Conservation (phyloP, 2,113 vertebrate genomes). For the Redunca redunca region DNA sequence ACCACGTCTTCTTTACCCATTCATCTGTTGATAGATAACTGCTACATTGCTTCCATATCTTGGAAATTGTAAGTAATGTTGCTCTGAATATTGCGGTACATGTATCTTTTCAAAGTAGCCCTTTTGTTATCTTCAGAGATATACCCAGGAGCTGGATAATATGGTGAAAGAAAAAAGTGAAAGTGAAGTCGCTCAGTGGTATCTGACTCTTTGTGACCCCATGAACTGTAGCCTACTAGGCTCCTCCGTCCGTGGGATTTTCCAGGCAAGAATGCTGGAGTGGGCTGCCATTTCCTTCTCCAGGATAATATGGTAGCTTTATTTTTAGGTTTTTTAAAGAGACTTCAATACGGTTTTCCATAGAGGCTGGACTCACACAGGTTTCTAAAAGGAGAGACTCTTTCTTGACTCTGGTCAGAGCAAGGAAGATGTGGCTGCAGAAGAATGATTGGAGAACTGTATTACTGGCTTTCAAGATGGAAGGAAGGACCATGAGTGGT, state of each 20-base stretch:
- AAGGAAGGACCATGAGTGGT: background rate
- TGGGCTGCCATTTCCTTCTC: no score
- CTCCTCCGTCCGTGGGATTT: rapidly evolving
- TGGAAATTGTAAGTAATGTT: background rate
- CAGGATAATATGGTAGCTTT: background rate
- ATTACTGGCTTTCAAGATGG: background rate
- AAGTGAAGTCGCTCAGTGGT: no score
- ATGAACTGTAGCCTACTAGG: no score
- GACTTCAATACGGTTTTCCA: background rate
- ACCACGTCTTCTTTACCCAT: background rate
- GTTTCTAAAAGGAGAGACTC: background rate
- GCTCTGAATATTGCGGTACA: rapidly evolving
- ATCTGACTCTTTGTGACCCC: no score
- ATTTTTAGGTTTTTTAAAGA: background rate
- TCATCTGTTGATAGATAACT: background rate
- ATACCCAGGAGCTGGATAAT: background rate
- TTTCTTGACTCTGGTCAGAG: background rate
- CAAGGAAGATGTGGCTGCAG: background rate
- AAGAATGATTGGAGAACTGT: background rate
- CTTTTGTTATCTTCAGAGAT: background rate
- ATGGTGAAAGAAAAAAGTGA: background rate
- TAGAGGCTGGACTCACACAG: background rate
- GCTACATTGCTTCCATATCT: background rate
- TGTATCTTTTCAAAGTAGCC: background rate
- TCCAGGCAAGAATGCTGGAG: no score